These are phyloP conservation scores for Pagetopsis macropterus DNA, from an alignment of 2,797 vertebrate genomes.

Conservation along the genomic window DNA sequence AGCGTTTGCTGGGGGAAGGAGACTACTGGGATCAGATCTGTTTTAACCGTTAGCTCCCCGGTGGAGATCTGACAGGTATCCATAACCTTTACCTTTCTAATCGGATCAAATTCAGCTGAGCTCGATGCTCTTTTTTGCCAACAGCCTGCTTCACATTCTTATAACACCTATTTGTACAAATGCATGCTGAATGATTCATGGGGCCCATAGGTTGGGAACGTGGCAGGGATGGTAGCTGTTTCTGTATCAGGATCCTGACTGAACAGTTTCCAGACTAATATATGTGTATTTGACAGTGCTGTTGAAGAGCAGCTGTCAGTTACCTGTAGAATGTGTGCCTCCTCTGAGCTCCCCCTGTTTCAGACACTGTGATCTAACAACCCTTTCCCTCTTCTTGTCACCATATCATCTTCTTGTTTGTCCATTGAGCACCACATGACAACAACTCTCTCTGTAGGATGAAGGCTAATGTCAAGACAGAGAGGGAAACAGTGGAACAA, in stretches of 20 bases:
- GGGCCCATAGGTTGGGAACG: not conserved
- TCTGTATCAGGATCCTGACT: not conserved
- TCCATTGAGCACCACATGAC: conserved; percentile 6
- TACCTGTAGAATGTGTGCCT: not conserved
- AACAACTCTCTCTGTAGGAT: conserved; percentile 1
- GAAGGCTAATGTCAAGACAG: conserved; percentile 24
- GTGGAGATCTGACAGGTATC: conserved; percentile 45
- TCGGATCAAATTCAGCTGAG: conserved; percentile 28
- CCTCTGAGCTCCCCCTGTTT: conserved; percentile 5
- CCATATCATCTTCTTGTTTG: conserved; percentile 9
- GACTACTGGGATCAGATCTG: conserved; percentile 45
- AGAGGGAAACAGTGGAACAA: conserved; percentile 5
- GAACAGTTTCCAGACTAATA: not conserved
- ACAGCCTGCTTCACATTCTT: conserved; percentile 12
- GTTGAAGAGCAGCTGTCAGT: not conserved
- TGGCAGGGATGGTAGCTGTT: conserved; percentile 4
- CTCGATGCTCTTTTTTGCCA: conserved; percentile 10
- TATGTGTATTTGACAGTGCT: conserved; percentile 1
- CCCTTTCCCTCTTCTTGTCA: conserved; percentile 12
- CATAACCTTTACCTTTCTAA: conserved; percentile 19
- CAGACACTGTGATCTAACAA: conserved; percentile 22
- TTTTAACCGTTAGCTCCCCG: conserved; percentile 33
- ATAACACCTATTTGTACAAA: conserved; percentile 1
- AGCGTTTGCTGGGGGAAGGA: conserved; percentile 31
- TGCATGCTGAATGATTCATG: not conserved